Base-by-base conservation (phyloP, 2,888 invertebrate species). In the Drosophila merina region DNA sequence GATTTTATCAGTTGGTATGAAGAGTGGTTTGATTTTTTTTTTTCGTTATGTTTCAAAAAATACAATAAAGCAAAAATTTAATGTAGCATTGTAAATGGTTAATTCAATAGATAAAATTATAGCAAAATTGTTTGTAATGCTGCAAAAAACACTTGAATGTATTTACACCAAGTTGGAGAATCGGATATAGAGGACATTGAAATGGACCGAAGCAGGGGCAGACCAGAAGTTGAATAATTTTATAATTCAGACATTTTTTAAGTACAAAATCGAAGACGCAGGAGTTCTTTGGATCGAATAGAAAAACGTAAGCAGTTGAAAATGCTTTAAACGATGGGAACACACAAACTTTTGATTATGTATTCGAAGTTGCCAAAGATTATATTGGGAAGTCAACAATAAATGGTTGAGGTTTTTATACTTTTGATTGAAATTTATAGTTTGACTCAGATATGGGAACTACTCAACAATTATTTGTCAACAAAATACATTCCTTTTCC, bases 1-100 rank as follows among this genome's bases (percentile, higher is more conserved):
- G 75, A 57, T 66, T 63, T 75, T 77, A 76, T 85, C 82, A 76
- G 76, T 88, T 85, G 68, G 62, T 86, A 82, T 83, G 83, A 80
- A 83, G 83, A 75, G 75, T 82, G 71, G 72, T 75, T 85, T 82
- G 66, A 58, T 66, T 59, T 77, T 40, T 62, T 31, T 80, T 77
- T 78, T 76, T 57, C 72, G 78, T 83, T 88, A 76, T 79, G 87
- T 88, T 86, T 87, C 78, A 89, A 89, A 89, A 90, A 90, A 90
- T 90, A 90, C 90, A 90, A 90, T 90, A 90, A 90, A 90, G 90
- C 90, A 90, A 90, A 89, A 89, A 79, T 89, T 89, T 88, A 89
- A 90, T 90, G 90, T 89, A 88, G 90, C 87, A 76, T 84, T 83
- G 77, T 86, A 77, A 80, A 87, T 84, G 64, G 72, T 78, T 79